phyloP scores from a whole-genome alignment of 2,113 vertebrate species.

The Hyperopisus bebe region DNA sequence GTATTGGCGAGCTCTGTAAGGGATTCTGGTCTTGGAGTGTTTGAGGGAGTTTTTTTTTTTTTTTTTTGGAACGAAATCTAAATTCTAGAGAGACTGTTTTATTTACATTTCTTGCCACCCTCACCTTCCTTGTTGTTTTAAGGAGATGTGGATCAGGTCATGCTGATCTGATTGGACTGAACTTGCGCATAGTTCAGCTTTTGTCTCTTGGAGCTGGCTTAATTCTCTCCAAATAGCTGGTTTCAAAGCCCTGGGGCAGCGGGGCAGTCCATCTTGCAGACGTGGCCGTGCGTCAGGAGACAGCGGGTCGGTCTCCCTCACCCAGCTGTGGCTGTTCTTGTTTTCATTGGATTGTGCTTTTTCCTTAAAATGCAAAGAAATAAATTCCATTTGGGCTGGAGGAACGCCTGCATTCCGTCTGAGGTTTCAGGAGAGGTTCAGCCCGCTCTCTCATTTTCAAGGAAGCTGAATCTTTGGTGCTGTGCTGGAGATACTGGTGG shows the following conservation, averaged over 20 bases:
- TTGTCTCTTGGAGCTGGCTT: neutral
- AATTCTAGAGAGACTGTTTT: neutral
- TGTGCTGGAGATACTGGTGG: neutral
- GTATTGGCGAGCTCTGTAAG: neutral
- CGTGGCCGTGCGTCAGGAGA: neutral
- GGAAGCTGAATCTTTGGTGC: neutral
- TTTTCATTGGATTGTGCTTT: neutral
- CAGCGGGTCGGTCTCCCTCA: neutral
- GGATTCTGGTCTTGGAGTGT: neutral
- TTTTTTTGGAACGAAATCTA: neutral
- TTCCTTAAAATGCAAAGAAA: conserved; percentile 6
- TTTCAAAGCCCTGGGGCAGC: neutral
- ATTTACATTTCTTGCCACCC: neutral
- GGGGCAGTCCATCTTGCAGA: neutral
- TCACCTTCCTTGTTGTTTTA: neutral
- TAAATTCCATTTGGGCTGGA: neutral
- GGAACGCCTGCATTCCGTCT: neutral
- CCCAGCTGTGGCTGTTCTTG: neutral
- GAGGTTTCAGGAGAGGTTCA: neutral
- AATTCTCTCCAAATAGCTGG: neutral
- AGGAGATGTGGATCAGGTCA: neutral
- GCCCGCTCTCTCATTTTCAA: neutral
- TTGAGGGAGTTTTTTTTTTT: neutral
- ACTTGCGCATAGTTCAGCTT: neutral
- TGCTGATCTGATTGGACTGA: neutral